Base-by-base conservation (phyloP, 1,140 invertebrate species). In the Andrena cerasifolii region DNA sequence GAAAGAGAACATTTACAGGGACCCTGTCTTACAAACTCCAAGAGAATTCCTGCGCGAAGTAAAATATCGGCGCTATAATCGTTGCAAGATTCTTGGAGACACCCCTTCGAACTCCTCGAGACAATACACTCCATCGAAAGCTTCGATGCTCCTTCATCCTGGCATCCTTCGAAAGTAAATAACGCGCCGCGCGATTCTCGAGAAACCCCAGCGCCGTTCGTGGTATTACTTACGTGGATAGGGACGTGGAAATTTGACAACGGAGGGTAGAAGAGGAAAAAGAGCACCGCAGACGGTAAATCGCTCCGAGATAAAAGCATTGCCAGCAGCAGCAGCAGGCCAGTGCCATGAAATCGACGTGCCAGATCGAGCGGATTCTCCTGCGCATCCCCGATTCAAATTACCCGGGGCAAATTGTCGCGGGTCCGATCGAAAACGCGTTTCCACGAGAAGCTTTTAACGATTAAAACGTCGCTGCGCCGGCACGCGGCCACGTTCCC, bases 391-490 rank as follows among this genome's bases (percentile, higher is more conserved):
- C 59, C n/a, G 79, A 65, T 82, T 61, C 47, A 54, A 61, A 82
- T 61, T 43, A 66, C 73, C 73, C 31, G 12, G n/a, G 45, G 58
- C 72, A 65, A 78, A 83, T 81, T 80, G 73, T 81, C 66, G 53
- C 21, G 66, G 53, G 43, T 77, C 45, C 73, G 54, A 81, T 82
- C 68, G 61, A 33, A 21, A 61, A 71, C 54, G 61, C 73, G 62
- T 82, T 79, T 68, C 47, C 78, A 28, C 53, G 73, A 68, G 66
- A 83, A 78, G 66, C 80, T 83, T 83, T 83, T 59, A 78, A 59
- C 80, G 79, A 78, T 71, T 72, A 56, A 74, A 81, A 68, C n/a
- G 28, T 58, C 54, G 18, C 28, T 21, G n/a, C 24, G n/a, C 1
- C 40, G 36, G 4, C 54, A 1, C 24, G 8, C n/a, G 6, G 14